Evolutionary conservation across 2,797 vertebrate genomes (phyloP), one percentile per base, ranked within the genome.

Genomic region (Acestrorhynchus altus): DNA sequence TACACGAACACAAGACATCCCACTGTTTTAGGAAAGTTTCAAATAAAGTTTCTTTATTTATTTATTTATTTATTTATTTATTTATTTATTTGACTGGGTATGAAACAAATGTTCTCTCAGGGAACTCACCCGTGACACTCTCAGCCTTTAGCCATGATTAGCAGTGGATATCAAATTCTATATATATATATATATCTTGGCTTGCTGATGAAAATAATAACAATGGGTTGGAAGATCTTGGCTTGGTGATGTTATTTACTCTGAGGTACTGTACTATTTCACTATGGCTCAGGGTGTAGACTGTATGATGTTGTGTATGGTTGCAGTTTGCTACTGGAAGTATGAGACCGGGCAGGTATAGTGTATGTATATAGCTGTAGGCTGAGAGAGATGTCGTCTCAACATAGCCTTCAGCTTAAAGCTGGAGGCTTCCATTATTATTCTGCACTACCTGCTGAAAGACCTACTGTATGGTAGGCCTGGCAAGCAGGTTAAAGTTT

Each of bases 1-100:
- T 28, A 60, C 39, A 49, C 47, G 52, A 5, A 40, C n/a, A 8
- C 20, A 52, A 67, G 52, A 57, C 7, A n/a, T 8, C 22, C 47
- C 72, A 20, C 35, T 22, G 59, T 60, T 77, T 22, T 12, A 51
- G 70, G 2, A 74, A 72, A 66, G 22, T 61, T 56, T 77, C 6
- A 26, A 26, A 2, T 15, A 59, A 31, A 60, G 28, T 35, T 60
- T 18, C 1, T 4, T 26, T 57, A 26, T 46, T 20, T 28, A n/a
- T 42, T 42, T 2, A 35, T 35, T 69, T 74, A 3, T 4, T 26
- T 57, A 26, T 46, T 20, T 28, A n/a, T 42, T 42, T 2, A 35
- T 35, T 69, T 74, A 3, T 68, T 40, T 54, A 22, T 66, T 24
- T 18, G n/a, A 39, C 68, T 31, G 11, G 39, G 8, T 52, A 24